Base-by-base conservation (phyloP, 2,888 invertebrate genomes). In the Tenthredo amoena region DNA sequence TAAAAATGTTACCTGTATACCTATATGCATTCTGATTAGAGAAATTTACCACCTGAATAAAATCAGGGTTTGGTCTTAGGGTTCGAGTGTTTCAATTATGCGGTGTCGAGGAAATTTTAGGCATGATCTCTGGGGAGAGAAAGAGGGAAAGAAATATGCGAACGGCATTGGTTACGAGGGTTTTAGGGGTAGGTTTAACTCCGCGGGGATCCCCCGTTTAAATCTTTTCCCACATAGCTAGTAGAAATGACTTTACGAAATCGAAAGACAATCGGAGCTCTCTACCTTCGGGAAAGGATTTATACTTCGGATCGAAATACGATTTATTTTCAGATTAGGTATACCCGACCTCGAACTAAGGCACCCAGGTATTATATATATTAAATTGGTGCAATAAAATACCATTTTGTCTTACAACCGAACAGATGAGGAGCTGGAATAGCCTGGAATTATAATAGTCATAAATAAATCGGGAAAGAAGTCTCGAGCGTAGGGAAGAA, bases 171-270 rank as follows among this genome's bases (percentile, higher is more conserved):
- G 40, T 76, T 76, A 21, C 76, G 47, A 76, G 76, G 76, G 76
- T 71, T 71, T 71, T 55, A 31, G 10, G 71, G 71, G 71, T 37
- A 18, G 71, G 47, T 76, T 76, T 76, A 26, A 76, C 21, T 47
- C 47, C 76, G 43, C 26, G 37, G 76, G 76, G 76, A 76, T 76
- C 21, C 76, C 21, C 9, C 76, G 76, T 76, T 76, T 47, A 47
- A 76, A 76, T 76, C 76, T 76, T 76, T 47, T 76, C 47, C 76
- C 12, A 9, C 26, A 26, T 26, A 31, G 26, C 43, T n/a, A 37
- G 31, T 68, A 12, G 68, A 68, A 68, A 71, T 71, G 71, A 71
- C 71, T 71, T 71, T 34, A n/a, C 40, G 10, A 76, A 40, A 76
- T 76, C 76, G 76, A 76, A 47, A 76, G 47, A 76, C 47, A 76